A percentile compares a stretch with the other conserved stretches of the same genome.
Conservation (phyloP, 2,113 vertebrate genomes). For the Myiopsitta monachus region DNA sequence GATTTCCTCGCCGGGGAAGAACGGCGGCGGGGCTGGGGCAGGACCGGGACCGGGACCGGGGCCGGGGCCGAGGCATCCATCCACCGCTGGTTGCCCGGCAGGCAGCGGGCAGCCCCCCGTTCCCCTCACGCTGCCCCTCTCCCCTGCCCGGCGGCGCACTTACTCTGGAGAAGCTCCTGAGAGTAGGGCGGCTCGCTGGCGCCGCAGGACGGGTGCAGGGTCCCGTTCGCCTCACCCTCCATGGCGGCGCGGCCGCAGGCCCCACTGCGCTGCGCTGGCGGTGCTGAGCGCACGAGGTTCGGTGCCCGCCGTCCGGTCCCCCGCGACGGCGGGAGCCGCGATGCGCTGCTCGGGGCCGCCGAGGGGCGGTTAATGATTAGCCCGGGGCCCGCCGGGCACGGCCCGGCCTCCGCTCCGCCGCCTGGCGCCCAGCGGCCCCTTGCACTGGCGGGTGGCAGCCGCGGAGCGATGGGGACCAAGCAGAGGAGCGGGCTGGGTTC, state of each 20-base stretch:
- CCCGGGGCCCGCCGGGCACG: not conserved
- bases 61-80: not conserved
- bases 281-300: not conserved
- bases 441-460: no score
- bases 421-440: not conserved
- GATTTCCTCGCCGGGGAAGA: not conserved
- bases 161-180: slow-evolving; percentile 33
- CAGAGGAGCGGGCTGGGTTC: not conserved
- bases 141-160: not conserved
- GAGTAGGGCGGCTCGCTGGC: slow-evolving; percentile 28
- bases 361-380: not conserved
- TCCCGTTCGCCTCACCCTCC: not conserved
- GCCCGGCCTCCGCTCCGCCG: not conserved
- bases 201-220: not conserved
- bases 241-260: not conserved
- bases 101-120: not conserved
- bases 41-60: not conserved
- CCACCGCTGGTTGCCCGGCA: not conserved
- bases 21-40: not conserved
- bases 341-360: not conserved
- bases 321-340: not conserved
- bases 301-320: not conserved
- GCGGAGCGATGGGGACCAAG: not conserved
- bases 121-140: no score
- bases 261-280: not conserved